Percentiles rank a stretch among this genome's conserved stretches.
These are phyloP conservation scores for Nothobranchius kuhntae DNA, from an alignment of 2,113 vertebrate genomes.

Conservation along the genomic window DNA sequence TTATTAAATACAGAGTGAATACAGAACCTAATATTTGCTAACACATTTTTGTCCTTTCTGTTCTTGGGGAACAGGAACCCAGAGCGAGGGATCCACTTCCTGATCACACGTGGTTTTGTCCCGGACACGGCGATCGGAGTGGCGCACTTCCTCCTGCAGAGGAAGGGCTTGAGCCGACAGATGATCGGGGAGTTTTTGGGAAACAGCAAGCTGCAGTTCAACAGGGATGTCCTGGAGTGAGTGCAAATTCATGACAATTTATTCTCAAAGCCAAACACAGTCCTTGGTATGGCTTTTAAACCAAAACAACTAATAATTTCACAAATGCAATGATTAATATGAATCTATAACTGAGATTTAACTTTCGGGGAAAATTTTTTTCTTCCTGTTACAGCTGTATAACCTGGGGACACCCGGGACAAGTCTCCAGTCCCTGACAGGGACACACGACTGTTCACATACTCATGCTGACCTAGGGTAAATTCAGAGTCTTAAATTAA, in stretches of 20 bases:
- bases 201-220: constrained; percentile 83
- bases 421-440: no score
- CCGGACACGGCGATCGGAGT: constrained; percentile 97
- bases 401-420: no score
- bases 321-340: no score
- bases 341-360: no score
- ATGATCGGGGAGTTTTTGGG: constrained; percentile 84
- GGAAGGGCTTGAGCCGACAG: constrained; percentile 86
- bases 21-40: no score
- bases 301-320: no score
- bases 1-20: constrained; percentile 6
- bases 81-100: constrained; percentile 96
- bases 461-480: no score
- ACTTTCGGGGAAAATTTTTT: no score
- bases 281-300: no score
- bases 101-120: constrained; percentile 96
- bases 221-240: constrained; percentile 82
- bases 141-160: constrained; percentile 95
- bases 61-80: constrained; percentile 86
- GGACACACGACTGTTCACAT: no score
- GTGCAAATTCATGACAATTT: constrained; percentile 33
- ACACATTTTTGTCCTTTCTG: constrained; percentile 8
- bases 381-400: no score
- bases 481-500: no score
- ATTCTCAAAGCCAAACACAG: background rate